Evolutionary conservation across 1,140 invertebrate species (phyloP), one percentile per base, ranked within the genome.

Genomic region (Drosophila mojavensis): DNA sequence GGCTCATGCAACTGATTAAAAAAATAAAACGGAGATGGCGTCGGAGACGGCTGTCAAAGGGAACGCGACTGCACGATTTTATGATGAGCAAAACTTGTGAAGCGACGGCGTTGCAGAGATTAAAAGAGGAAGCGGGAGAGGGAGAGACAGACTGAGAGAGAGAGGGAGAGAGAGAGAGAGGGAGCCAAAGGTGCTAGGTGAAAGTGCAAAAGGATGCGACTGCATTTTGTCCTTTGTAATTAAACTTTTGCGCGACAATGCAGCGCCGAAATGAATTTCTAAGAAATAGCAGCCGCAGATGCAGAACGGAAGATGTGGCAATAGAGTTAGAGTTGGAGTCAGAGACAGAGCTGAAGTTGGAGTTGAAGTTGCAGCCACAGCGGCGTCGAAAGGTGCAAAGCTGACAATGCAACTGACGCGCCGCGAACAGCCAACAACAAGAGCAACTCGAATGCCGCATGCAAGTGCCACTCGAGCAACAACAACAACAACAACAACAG

Each of bases 1-100:
- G 62, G 72, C 73, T 76, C 82, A 82, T 82, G 83, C 79, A 85
- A 86, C 82, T 86, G 82, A 86, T 86, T 86, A 86, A 88, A 88
- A 86, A 83, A 61, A 39, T 11, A 39, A 39, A 7, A 3, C 66
- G 55, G 10, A 15, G 41, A 53, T 20, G 1, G 33, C 6, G 33
- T 9, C 33, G 6, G 9, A 7, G 33, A 33, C 6, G 43, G 83
- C 83, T 83, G 79, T 86, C 83, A 86, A 89, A 86, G 82, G 53
- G 50, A 50, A 62, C 59, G 73, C 67, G 51, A 75, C 59, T 54
- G 51, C 20, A 69, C 63, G 76, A 77, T 79, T 88, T 79, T 86
- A 71, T 88, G 83, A 86, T 88, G 83, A 83, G 76, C 75, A 83
- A 86, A 86, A 79, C 73, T 86, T 79, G 69, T 76, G 68, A 79